Evolutionary conservation across 2,888 invertebrate genomes (phyloP), one percentile per base, ranked within the genome.

Genomic region (Orthosia gracilis): DNA sequence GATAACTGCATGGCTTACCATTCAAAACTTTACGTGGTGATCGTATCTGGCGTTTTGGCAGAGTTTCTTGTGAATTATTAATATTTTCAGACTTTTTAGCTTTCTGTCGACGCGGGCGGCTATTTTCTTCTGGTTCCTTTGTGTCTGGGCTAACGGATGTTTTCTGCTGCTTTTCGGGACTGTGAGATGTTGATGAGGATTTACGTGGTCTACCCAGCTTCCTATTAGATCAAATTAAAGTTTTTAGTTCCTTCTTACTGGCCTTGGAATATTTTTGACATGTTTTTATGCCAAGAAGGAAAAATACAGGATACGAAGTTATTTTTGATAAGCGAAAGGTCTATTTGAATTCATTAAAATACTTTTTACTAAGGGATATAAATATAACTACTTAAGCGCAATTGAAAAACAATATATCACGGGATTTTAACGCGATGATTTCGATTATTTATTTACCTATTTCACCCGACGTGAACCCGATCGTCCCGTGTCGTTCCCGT

Each of bases 191-290:
- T 4, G 81, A 67, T 18, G 82, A 73, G 12, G 78, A 76, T 77
- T 86, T 88, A 70, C 72, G 83, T 0, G 86, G 82, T 76, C 86
- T 85, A 13, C 75, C 84, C 13, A 1, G 4, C 64, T 66, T 75
- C 58, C 75, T 84, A 58, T 78, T 86, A 59, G 47, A 57, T 26
- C 7, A 50, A 52, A 59, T 57, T 4, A 1, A 17, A 52, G 7
- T 31, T 65, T 17, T 65, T 65, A 52, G 7, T 63, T 12, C 0
- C 0, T 52, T 26, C 17, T 23, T 9, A 23, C 9, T 9, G 15
- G 17, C 1, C 17, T 17, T 23, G 21, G 12, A 54, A 54, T 54
- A 21, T 13, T 54, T 54, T 54, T 11, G 4, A 21, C 54, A n/a
- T 13, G n/a, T 4, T 54, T 11, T 13, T 54, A 54, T 50, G 49